Base-by-base conservation (phyloP, 2,888 invertebrate genomes). In the Apamea sordens region DNA sequence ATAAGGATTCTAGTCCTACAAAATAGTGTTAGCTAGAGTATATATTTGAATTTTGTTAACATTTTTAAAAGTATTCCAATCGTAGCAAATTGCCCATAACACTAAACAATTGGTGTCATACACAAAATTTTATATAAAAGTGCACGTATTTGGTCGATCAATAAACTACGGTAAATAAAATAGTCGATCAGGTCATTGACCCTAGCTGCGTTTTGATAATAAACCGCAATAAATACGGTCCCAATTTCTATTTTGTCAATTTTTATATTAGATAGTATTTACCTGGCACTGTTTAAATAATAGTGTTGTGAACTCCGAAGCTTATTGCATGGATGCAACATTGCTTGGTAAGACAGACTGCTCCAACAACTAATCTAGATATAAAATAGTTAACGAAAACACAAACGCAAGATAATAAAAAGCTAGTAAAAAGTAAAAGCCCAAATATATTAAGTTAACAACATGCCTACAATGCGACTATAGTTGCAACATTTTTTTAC, bases 261-360 rank as follows among this genome's bases (percentile, higher is more conserved):
- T 83, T 81, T 82, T 70, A 82, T 82, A 76, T 77, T 75, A 86
- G 79, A 79, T 88, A 84, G 89, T 90, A 82, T 88, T 86, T 86
- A 84, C 88, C 69, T 86, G 86, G 82, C 86, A 82, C 90, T 90
- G 82, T 90, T 84, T 84, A 73, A 83, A 61, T 61, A 77, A 85
- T 83, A 77, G 83, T 89, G 85, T 90, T 90, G 89, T 90, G 86
- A 88, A 88, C 83, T 89, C 84, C 77, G 80, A 82, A 78, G 83
- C 76, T 86, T 77, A 74, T 74, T 53, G 79, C 82, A 73, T 75
- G 76, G 72, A 44, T 73, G 79, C 80, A 76, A 74, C 85, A 79
- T 80, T 88, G 74, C 68, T 64, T 78, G 79, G 70, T n/a, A 13
- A 21, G 3, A 47, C 53, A n/a, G 36, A 44, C 32, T 47, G 63